Base-by-base conservation (phyloP, 92 coral and sea anemone species). In the Chrysogorgia sp. region DNA sequence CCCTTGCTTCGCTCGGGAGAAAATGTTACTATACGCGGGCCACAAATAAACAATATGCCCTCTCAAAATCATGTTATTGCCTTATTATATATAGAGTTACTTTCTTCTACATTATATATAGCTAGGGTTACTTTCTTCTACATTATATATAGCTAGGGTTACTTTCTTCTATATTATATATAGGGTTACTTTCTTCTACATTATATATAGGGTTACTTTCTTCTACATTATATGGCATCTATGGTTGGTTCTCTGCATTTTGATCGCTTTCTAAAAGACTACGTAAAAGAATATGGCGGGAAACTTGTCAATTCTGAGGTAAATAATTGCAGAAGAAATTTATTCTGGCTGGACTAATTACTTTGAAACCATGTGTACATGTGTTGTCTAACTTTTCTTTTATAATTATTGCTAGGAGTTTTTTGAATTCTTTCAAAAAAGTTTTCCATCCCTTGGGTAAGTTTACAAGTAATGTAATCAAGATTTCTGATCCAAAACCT, bases 291-390 rank as follows among this genome's bases (percentile, higher is more conserved):
- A 70, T 94, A 84, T 84, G 86, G 85, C 59, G 98, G 90, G 55
- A 90, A 87, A 77, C 89, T 94, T 53, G 98, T 94, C 17, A 85
- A 91, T 2, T 94, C 98, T 1, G 98, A 94, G 89, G 98, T 89
- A 74, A 33, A 89, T 24, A 22, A 58, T 1, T 1, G 19, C 7
- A 24, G 29, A 58, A 58, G 10, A 58, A 3, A 58, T 58, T 2
- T 3, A 6, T 15, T 24, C 13, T 30, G 22, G 3, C 28, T 17
- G 24, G 5, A 10, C 34, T 19, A 2, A 47, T 2, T 47, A 15
- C 53, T 47, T 47, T 23, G 17, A 59, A 33, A 22, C 34, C 65
- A 33, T 26, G 7, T 10, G 34, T 26, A 25, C 33, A 59, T 10
- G 1, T 30, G 1, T 24, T 58, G 2, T 74, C 25, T 23, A 17